phyloP scores from a whole-genome alignment of 1,140 invertebrate genomes.

The Lepidostoma basale region DNA sequence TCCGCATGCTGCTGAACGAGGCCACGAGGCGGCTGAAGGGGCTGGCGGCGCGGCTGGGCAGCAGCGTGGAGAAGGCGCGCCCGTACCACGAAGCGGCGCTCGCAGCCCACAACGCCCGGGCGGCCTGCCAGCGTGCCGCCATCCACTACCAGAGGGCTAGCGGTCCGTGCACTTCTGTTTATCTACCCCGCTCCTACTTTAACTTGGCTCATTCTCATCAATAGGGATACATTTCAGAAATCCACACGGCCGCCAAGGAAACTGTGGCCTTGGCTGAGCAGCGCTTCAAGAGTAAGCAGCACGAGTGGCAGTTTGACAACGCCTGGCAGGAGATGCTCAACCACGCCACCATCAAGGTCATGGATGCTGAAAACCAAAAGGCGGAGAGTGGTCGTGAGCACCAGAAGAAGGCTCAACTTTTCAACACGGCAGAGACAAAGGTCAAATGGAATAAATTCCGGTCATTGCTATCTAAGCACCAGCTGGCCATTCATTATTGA shows the following conservation, averaged over 20 bases:
- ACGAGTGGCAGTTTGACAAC: conserved; percentile 83
- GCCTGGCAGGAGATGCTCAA: conserved; percentile 96
- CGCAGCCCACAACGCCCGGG: conserved; percentile 70
- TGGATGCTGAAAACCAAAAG: conserved; percentile 90
- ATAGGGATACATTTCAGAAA: conserved; percentile 60
- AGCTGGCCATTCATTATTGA: too few species aligned
- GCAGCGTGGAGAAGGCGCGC: conserved; percentile 80
- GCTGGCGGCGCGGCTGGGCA: conserved; percentile 76
- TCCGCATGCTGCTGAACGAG: conserved; percentile 78
- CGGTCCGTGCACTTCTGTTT: conserved; percentile 61
- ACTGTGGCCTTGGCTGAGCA: conserved; percentile 91
- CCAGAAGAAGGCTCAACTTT: conserved; percentile 75
- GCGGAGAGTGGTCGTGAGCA: conserved; percentile 87
- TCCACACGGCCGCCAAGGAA: conserved; percentile 94
- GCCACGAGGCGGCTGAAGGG: conserved; percentile 77
- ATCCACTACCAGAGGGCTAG: conserved; percentile 91
- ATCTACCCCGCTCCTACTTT: not conserved
- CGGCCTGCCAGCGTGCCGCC: conserved; percentile 87
- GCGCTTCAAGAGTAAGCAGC: conserved; percentile 79
- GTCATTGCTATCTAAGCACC: too few species aligned
- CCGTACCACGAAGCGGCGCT: conserved; percentile 82
- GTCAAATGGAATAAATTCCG: too few species aligned
- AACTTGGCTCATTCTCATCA: not conserved
- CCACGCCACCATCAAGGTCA: conserved; percentile 90
- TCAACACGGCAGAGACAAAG: conserved; percentile 78